Conservation (phyloP, 2,113 vertebrate species). For the Psilopogon haemacephalus region DNA sequence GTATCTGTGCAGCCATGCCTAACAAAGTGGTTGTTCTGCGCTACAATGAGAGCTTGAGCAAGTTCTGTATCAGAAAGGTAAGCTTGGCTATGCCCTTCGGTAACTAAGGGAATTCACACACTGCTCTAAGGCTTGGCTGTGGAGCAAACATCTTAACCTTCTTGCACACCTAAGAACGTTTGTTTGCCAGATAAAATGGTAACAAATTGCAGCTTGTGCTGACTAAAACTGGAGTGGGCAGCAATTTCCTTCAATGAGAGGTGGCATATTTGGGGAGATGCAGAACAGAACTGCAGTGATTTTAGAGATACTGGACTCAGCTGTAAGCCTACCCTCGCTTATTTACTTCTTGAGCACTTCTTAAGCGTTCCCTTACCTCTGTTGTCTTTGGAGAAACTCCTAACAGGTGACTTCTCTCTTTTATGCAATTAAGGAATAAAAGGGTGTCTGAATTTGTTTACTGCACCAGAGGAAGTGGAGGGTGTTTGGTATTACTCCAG, state of each 20-base stretch:
- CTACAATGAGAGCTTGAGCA: slow-evolving; percentile 95
- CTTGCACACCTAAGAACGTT: not conserved
- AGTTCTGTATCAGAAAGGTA: slow-evolving; percentile 97
- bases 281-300: not conserved
- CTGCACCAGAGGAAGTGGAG: not conserved
- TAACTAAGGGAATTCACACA: not conserved
- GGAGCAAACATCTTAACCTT: not conserved
- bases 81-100: not conserved
- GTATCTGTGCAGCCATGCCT: slow-evolving; percentile 96
- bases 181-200: slow-evolving; percentile 16
- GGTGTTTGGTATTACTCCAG: not conserved
- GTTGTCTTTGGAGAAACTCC: not conserved
- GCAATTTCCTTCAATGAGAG: not conserved
- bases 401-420: not conserved
- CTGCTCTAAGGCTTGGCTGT: not conserved
- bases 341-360: not conserved
- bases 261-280: not conserved
- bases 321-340: not conserved
- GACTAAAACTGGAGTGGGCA: slow-evolving; percentile 31
- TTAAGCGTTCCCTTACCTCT: not conserved
- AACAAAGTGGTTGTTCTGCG: slow-evolving; percentile 93
- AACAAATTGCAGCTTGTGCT: not conserved
- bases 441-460: not conserved
- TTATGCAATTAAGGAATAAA: not conserved
- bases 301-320: not conserved